Conservation (phyloP, 2,797 vertebrate genomes). For the Microctenopoma lineatum region DNA sequence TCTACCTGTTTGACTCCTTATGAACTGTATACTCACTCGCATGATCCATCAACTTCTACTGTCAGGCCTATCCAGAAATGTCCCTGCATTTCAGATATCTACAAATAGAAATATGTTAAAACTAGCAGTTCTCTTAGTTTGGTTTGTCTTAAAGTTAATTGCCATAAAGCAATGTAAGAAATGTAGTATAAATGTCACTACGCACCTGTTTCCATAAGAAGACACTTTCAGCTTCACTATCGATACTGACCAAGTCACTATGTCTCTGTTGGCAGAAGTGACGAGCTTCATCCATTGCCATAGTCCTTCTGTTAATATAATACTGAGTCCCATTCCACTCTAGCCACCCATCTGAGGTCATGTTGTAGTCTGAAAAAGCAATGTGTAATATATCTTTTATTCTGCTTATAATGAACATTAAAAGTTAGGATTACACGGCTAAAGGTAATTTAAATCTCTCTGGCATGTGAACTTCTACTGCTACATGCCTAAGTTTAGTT, state of each 20-base stretch:
- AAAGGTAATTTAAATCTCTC: too few species aligned
- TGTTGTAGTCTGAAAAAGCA: slow-evolving; percentile 77
- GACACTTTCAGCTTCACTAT: slow-evolving; percentile 84
- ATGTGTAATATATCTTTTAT: neutral
- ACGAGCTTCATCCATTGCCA: slow-evolving; percentile 85
- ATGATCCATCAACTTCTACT: slow-evolving; percentile 86
- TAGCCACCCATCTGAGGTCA: slow-evolving; percentile 89
- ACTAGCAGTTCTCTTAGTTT: neutral
- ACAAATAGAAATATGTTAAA: neutral
- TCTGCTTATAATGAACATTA: too few species aligned
- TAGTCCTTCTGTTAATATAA: slow-evolving; percentile 69
- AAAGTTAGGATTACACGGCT: too few species aligned
- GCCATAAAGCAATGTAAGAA: neutral
- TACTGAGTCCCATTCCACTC: slow-evolving; percentile 86
- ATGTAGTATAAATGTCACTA: neutral
- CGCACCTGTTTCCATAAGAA: slow-evolving; percentile 79
- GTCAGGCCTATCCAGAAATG: slow-evolving; percentile 86
- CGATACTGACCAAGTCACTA: slow-evolving; percentile 86
- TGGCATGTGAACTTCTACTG: too few species aligned
- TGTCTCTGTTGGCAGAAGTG: slow-evolving; percentile 84
- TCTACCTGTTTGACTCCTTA: neutral
- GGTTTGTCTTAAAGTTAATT: neutral
- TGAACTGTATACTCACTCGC: slow-evolving; percentile 78
- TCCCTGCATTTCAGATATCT: accelerated
- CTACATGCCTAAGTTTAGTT: too few species aligned